Evolutionary conservation across 2,888 invertebrate genomes (phyloP), one percentile per base, ranked within the genome.

Genomic region (Agrenia bidenticulata): DNA sequence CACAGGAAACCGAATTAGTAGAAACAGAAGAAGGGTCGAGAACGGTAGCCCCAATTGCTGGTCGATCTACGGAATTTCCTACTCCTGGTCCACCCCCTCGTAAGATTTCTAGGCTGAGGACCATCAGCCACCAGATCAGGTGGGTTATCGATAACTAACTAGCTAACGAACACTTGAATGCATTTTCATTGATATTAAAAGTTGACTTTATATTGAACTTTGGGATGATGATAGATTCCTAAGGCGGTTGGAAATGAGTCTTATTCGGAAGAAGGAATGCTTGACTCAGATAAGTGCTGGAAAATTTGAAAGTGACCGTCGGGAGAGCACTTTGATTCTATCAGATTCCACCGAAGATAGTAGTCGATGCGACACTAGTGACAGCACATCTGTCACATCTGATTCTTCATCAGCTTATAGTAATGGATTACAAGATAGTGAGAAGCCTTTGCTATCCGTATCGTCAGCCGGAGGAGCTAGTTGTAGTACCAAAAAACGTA

Each of bases 101-200:
- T 76, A 89, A 88, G 82, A 82, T 88, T 66, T 87, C 85, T 80
- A 85, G 87, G 74, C 80, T 89, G 77, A 82, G 86, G 76, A 87
- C 88, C 26, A 88, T 89, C 76, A 87, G 89, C 77, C 87, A 89
- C 80, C 89, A 89, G 81, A 89, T 89, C 79, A 86, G 89, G 89
- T 88, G 80, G 77, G 62, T n/a, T n/a, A n/a, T n/a, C n/a, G n/a
- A n/a, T n/a, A n/a, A n/a, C n/a, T n/a, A n/a, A n/a, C n/a, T n/a
- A n/a, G n/a, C n/a, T n/a, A 45, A 42, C 49, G 17, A 17, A 19
- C 9, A 17, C 49, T 42, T 32, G 17, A 59, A 17, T 26, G 15
- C 49, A 17, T 26, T 49, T 27, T 60, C 26, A 39, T n/a, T n/a
- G n/a, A n/a, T n/a, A n/a, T n/a, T n/a, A n/a, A n/a, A n/a, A n/a